Evolutionary conservation across 2,888 invertebrate genomes (phyloP), one percentile per base, ranked within the genome.

Genomic region (Cotesia congregata): DNA sequence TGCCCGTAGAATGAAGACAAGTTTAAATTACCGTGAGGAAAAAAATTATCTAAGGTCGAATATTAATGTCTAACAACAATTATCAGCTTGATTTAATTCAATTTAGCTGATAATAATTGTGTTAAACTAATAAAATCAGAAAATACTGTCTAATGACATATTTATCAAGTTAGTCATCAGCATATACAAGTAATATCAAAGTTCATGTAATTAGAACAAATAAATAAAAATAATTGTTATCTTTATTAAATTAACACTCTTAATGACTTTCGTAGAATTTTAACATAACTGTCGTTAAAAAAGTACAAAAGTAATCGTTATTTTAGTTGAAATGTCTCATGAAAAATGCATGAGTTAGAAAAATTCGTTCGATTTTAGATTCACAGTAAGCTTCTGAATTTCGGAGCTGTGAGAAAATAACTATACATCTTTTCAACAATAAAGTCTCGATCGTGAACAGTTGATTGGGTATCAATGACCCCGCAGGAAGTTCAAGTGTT

Each of bases 381-480:
- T 86, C 84, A 85, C 79, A 30, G 30, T 30, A 30, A 30, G 77
- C 85, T 87, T 84, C 85, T 74, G 76, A 82, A 79, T 78, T 82
- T 83, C 79, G 82, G 80, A 30, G 76, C 80, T 84, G 88, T 88
- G 88, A 88, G 88, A 88, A 87, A 86, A 72, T 68, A 62, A 60
- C 30, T 60, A 67, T 70, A 84, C 83, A 83, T 85, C 78, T 84
- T 86, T 84, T 77, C 81, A 77, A 86, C 85, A 84, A 85, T 84
- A 39, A 38, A 39, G 41, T 61, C 75, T 69, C 78, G 81, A 84
- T 86, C 83, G 78, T 87, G 83, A 85, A 87, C 88, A 85, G 86
- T 83, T 86, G 85, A 88, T 89, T 83, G 87, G 84, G 82, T 88
- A 88, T 88, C 88, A 88, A 89, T 88, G 83, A 87, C 85, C 86